Conservation (phyloP, 2,888 invertebrate genomes). For the Gonocerus acuteangulatus region DNA sequence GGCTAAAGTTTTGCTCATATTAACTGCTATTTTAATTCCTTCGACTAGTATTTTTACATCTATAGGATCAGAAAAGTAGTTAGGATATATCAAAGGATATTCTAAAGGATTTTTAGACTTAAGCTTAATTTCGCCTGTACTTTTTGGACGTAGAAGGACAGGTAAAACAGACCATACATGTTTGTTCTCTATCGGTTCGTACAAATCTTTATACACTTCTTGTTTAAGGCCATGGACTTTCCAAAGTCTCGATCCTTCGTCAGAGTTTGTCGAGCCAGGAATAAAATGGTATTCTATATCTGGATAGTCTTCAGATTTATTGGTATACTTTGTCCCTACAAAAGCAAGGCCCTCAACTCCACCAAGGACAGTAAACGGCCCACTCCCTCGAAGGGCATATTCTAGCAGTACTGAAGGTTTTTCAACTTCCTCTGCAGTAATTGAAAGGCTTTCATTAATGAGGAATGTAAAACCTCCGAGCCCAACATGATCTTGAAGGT, state of each 20-base stretch:
- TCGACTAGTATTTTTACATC: conserved; percentile 75
- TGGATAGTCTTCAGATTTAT: conserved; percentile 21
- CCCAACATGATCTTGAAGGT: conserved; percentile 83
- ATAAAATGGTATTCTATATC: conserved; percentile 50
- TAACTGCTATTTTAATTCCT: conserved; percentile 75
- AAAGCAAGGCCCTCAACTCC: conserved; percentile 27
- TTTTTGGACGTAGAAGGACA: conserved; percentile 68
- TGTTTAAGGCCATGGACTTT: conserved; percentile 72
- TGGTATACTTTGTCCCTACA: conserved; percentile 27
- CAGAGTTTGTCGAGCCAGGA: conserved; percentile 78
- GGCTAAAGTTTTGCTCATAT: conserved; percentile 68
- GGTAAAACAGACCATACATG: conserved; percentile 80
- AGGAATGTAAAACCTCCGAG: conserved; percentile 77
- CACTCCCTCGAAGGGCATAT: conserved; percentile 74
- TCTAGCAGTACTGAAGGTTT: conserved; percentile 71
- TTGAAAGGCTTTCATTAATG: conserved; percentile 67
- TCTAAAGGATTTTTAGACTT: conserved; percentile 77
- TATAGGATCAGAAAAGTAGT: conserved; percentile 73
- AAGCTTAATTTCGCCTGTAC: conserved; percentile 72
- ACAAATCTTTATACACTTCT: conserved; percentile 64
- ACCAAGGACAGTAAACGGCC: conserved; percentile 77
- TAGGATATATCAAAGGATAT: conserved; percentile 84
- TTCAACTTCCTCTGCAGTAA: conserved; percentile 70
- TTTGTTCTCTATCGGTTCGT: conserved; percentile 64
- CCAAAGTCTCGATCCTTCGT: conserved; percentile 71